Conservation (phyloP, 1,140 invertebrate species). For the Oreohelix idahoensis region DNA sequence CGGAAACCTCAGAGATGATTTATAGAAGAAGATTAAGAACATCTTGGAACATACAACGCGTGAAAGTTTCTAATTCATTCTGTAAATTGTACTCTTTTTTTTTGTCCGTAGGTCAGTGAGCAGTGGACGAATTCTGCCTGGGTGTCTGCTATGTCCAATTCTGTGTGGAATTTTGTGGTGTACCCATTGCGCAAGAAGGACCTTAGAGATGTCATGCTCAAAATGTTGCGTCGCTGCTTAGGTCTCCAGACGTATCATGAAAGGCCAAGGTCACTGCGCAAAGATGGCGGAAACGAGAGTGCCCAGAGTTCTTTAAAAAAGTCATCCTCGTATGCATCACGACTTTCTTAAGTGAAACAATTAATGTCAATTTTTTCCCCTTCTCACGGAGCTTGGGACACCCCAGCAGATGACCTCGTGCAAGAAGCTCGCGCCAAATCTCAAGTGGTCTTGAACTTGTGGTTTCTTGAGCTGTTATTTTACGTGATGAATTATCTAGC, state of each 20-base stretch:
- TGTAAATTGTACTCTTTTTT: no score
- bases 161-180: constrained; percentile 20
- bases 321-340: neutral
- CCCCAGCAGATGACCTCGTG: no score
- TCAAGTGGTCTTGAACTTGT: no score
- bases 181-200: constrained; percentile 22
- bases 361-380: no score
- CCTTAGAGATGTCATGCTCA: neutral
- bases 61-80: no score
- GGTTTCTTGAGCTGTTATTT: no score
- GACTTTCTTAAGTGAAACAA: neutral
- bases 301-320: neutral
- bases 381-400: no score
- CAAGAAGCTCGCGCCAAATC: no score
- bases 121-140: neutral
- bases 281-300: neutral
- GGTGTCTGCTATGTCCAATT: constrained; percentile 8
- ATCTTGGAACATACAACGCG: no score
- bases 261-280: neutral
- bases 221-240: neutral
- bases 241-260: neutral
- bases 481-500: no score
- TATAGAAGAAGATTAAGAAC: no score
- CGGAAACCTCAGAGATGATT: no score
- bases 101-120: neutral